Evolutionary conservation across 1,140 invertebrate genomes (phyloP), one percentile per base, ranked within the genome.

Genomic region (Lepeophtheirus salmonis): DNA sequence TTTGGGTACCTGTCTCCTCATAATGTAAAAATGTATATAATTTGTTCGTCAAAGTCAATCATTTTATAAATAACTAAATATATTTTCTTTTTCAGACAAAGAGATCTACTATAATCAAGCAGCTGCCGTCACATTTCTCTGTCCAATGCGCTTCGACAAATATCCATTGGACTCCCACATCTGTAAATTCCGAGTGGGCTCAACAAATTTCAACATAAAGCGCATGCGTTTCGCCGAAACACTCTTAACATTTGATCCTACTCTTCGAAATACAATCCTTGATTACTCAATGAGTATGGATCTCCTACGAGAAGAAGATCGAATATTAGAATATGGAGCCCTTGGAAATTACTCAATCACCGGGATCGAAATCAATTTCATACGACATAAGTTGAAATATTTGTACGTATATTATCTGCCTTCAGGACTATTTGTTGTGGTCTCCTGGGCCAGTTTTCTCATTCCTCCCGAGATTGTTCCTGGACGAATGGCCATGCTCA

Each of bases 361-460:
- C 16, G 55, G 55, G 17, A 57, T 57, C 26, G 55, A 57, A 25
- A 25, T 57, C 22, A 25, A 24, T 2, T 57, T 57, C 55, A 57
- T 25, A 1, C 22, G 55, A 41, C 55, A 57, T 23, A 57, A 57
- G 13, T 26, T 64, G 25, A 56, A 63, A 22, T 59, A 64, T 25
- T 3, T 65, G 59, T 57, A 62, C 23, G 54, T 54, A 13, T 63
- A 76, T 61, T 80, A 79, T 64, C 67, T 80, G 10, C 79, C 79
- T 0, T 78, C 76, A 20, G 57, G 57, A 1, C 51, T 61, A 6
- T 61, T 61, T 20, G 57, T 60, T 16, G 49, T 60, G 57, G 30
- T 52, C 4, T 60, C 49, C 13, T 60, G 57, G 30, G 57, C 23
- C 12, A 60, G 57, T 24, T 60, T 50, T 50, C 20, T 60, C n/a